phyloP scores from a whole-genome alignment of 2,888 invertebrate species.

The Ceratothoa steindachneri region DNA sequence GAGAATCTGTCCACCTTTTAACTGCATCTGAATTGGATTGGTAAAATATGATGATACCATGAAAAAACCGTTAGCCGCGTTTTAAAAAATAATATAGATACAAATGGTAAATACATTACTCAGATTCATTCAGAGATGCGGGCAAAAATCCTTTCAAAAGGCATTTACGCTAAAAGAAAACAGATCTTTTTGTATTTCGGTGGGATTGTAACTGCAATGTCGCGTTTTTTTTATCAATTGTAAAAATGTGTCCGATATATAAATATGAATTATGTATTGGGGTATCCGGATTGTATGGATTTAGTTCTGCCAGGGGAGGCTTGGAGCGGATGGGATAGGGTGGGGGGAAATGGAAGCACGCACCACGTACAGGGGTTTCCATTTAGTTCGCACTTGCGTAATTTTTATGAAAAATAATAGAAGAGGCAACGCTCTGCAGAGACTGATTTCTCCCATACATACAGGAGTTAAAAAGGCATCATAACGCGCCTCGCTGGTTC shows the following conservation, averaged over 20 bases:
- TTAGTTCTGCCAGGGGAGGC: no score
- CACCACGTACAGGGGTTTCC: no score
- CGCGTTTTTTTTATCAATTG: background rate
- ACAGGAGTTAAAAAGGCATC: no score
- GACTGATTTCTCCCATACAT: no score
- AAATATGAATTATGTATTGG: background rate
- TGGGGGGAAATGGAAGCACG: no score
- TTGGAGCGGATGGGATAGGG: no score
- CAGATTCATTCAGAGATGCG: background rate
- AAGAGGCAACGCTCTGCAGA: no score
- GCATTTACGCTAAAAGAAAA: background rate
- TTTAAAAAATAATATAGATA: constrained; percentile 15
- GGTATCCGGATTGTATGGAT: no score
- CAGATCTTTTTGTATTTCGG: background rate
- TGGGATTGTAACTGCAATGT: background rate
- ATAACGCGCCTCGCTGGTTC: no score
- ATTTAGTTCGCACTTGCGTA: no score
- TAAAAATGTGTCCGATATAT: background rate
- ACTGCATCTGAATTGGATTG: constrained; percentile 3
- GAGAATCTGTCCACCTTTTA: background rate
- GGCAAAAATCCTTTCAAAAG: background rate
- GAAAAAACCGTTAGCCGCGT: background rate
- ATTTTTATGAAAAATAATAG: no score
- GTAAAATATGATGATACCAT: constrained; percentile 13
- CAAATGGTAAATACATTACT: constrained; percentile 8